Conservation (phyloP, 1,140 invertebrate species). For the Hormaphis cornu region DNA sequence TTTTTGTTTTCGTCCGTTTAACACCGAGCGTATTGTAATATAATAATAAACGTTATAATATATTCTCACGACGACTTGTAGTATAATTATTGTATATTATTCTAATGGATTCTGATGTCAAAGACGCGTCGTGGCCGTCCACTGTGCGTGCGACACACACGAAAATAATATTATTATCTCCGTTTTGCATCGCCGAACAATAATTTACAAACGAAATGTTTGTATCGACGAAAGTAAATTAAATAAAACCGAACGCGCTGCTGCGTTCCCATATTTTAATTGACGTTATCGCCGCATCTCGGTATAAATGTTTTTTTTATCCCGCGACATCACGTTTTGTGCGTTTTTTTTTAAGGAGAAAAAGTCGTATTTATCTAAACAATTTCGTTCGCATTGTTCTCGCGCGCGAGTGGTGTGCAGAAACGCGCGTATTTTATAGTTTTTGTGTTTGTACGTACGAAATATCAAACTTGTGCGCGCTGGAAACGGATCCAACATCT, state of each 20-base stretch:
- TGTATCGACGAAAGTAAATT: constrained; percentile 12
- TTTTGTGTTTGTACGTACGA: not conserved
- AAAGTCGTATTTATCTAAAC: too few relatives aligned
- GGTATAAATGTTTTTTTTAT: not conserved
- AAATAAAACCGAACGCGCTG: not conserved
- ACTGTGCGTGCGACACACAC: not conserved
- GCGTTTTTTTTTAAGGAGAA: constrained; percentile 7
- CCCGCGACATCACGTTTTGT: not conserved
- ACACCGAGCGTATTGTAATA: not conserved
- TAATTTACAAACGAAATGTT: constrained; percentile 15
- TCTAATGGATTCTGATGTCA: constrained; percentile 26
- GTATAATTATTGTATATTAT: constrained; percentile 3
- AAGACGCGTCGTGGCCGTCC: not conserved
- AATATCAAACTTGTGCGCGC: not conserved
- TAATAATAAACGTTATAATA: too few relatives aligned
- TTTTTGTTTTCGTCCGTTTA: not conserved
- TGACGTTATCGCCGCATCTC: constrained; percentile 26
- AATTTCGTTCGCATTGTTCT: too few relatives aligned
- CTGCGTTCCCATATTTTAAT: constrained; percentile 18
- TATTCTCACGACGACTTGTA: constrained; percentile 5
- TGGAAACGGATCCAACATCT: not conserved
- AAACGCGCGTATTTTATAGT: too few relatives aligned
- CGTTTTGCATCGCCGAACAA: constrained; percentile 15
- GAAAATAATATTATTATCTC: constrained; percentile 19
- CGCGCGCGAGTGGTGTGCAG: too few relatives aligned